Evolutionary conservation across 2,888 invertebrate species (phyloP), one percentile per base, ranked within the genome.

Genomic region (Diachrysia chrysitis): DNA sequence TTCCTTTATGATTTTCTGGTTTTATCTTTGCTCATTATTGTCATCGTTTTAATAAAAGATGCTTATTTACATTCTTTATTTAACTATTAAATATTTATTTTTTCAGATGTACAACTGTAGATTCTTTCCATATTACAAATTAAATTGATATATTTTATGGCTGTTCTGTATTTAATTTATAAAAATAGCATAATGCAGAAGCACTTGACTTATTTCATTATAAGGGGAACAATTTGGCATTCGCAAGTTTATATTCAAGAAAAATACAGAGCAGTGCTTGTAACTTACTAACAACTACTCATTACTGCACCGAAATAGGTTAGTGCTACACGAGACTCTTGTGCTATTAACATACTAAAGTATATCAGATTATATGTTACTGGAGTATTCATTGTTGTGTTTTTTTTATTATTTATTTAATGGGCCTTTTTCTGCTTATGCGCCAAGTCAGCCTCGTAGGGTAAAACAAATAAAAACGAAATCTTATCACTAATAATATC

Each of bases 241-340:
- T n/a, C 32, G n/a, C 29, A 23, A 19, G 16, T 48, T 60, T 46
- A 51, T 62, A 46, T 51, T 25, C 17, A 62, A 51, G 12, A 46
- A 56, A 58, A 57, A 53, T 42, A 42, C 48, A 60, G 16, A n/a
- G 16, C 53, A 62, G n/a, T 46, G 16, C 25, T 63, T 29, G n/a
- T 19, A 37, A 53, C 63, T 48, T 63, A n/a, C 56, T 60, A 72
- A 69, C 59, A 63, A 63, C 23, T 32, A 54, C 57, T 63, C 37
- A 51, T 72, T 72, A 73, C 59, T 59, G 63, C 53, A 23, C 29
- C 51, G 10, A 72, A 37, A 63, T 73, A 48, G 57, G 46, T 29
- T 68, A 72, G 51, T 25, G 53, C 16, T 60, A 51, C 21, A 21
- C 21, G 48, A 19, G 69, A 63, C 37, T 32, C 16, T n/a, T 32